A percentile compares a stretch with the other conserved stretches of the same genome.
Evolutionary conservation across 2,888 invertebrate species (phyloP).

Genomic region (Sesamia inferens): DNA sequence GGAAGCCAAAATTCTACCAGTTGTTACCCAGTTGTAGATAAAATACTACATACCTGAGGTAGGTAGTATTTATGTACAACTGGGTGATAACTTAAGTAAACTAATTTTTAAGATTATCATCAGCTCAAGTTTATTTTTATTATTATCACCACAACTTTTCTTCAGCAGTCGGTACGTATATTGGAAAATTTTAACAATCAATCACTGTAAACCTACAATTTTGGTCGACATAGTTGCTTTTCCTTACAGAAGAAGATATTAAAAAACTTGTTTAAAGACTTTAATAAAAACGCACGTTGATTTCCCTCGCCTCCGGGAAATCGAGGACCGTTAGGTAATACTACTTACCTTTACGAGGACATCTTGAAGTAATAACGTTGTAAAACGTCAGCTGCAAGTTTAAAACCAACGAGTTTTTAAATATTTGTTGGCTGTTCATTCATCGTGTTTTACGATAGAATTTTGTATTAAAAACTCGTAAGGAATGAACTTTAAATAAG

Average conservation of each 20-base stretch:
- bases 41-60: no score
- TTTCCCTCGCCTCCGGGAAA: conserved; percentile 39
- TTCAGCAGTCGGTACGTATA: neutral
- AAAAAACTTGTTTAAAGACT: conserved; percentile 49
- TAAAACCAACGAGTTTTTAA: conserved; percentile 56
- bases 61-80: neutral
- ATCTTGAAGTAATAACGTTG: conserved; percentile 49
- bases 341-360: conserved; percentile 53
- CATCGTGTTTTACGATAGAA: conserved; percentile 43
- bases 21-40: no score
- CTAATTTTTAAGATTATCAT: neutral
- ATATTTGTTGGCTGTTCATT: conserved; percentile 47
- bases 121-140: neutral
- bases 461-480: conserved; percentile 34
- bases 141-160: neutral
- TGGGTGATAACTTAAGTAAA: neutral
- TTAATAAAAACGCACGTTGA: conserved; percentile 50
- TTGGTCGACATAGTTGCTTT: conserved; percentile 1
- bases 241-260: conserved; percentile 36
- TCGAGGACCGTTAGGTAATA: conserved; percentile 21
- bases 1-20: no score
- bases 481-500: conserved; percentile 4
- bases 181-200: conserved; percentile 20
- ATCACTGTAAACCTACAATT: conserved; percentile 11
- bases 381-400: conserved; percentile 57